These are phyloP conservation scores for Leptinotarsa haldemani DNA, from an alignment of 2,888 invertebrate genomes.

Conservation along the genomic window DNA sequence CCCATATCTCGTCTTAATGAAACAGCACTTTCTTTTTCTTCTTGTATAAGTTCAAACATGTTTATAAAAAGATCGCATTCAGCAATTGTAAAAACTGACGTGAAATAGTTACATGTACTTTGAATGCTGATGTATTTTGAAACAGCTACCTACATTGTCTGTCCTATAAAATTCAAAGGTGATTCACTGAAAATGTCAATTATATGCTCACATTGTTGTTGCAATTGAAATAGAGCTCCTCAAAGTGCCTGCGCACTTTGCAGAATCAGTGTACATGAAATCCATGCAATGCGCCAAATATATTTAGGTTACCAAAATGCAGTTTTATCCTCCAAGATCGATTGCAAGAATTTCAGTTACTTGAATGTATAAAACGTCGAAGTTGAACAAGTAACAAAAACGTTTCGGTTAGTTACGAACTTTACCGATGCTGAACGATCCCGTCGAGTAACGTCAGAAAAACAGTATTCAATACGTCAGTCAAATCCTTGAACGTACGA, in stretches of 20 bases:
- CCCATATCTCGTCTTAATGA: too few species aligned
- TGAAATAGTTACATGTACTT: background rate
- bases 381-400: background rate
- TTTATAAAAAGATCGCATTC: too few species aligned
- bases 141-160: background rate
- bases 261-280: background rate
- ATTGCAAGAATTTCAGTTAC: background rate
- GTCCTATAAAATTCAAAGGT: background rate
- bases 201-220: background rate
- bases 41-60: too few species aligned
- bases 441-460: slow-evolving; percentile 23
- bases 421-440: background rate
- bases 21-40: too few species aligned
- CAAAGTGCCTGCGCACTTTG: background rate
- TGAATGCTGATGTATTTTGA: background rate
- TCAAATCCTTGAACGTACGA: slow-evolving; percentile 32
- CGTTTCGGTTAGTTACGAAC: slow-evolving; percentile 3
- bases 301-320: background rate
- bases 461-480: slow-evolving; percentile 41
- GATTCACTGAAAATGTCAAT: background rate
- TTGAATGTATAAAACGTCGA: background rate
- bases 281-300: background rate
- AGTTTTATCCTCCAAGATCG: background rate
- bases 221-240: background rate
- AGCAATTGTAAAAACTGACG: too few species aligned